Conservation (phyloP, 1,140 invertebrate species). For the Callitettix versicolor region DNA sequence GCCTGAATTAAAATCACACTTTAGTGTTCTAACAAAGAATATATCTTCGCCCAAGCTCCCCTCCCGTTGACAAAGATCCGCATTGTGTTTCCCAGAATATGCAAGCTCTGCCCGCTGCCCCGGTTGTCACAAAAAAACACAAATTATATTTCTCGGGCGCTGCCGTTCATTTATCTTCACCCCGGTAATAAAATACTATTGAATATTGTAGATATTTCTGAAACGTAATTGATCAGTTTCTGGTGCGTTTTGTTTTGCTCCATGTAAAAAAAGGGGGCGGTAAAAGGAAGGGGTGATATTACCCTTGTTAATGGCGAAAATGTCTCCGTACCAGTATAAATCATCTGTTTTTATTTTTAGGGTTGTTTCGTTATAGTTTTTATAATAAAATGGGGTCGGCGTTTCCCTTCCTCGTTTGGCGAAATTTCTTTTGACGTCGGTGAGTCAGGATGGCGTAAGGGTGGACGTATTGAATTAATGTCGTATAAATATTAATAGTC, state of each 20-base stretch:
- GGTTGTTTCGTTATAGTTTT: too few relatives aligned
- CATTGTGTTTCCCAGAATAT: conserved; percentile 6
- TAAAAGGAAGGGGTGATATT: conserved; percentile 2
- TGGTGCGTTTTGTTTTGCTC: not conserved
- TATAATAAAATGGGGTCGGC: not conserved
- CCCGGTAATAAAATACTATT: conserved; percentile 14
- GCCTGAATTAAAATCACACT: too few relatives aligned
- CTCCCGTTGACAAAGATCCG: not conserved
- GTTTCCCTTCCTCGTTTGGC: not conserved
- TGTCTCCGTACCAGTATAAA: conserved; percentile 6
- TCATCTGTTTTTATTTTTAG: conserved; percentile 9
- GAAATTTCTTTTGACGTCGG: too few relatives aligned
- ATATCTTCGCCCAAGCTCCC: not conserved
- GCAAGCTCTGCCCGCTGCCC: too few relatives aligned
- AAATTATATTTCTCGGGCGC: too few relatives aligned
- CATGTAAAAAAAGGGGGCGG: not conserved
- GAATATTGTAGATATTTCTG: not conserved
- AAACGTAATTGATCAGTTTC: conserved; percentile 12
- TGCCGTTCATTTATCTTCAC: not conserved
- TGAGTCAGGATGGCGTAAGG: too few relatives aligned
- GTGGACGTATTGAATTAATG: too few relatives aligned
- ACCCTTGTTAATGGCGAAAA: too few relatives aligned
- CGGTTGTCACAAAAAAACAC: too few relatives aligned
- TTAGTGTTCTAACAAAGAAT: too few relatives aligned
- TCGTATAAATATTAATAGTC: too few relatives aligned